Percentiles rank a stretch among this genome's conserved stretches.
These are phyloP conservation scores for Meteorus sp. DNA, from an alignment of 1,140 invertebrate genomes.

Conservation along the genomic window DNA sequence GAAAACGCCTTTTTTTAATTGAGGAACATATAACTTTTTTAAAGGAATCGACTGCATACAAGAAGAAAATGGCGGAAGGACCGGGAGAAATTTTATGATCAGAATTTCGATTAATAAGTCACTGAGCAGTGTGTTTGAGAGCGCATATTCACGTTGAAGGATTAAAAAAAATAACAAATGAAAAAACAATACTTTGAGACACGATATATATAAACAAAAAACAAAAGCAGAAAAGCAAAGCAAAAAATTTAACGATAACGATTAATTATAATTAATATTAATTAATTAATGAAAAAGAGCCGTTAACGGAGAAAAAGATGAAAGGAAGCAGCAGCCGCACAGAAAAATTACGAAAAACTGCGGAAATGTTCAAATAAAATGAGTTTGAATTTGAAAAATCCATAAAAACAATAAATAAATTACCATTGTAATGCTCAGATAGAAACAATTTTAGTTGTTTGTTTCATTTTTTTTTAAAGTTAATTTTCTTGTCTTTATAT, in stretches of 20 bases:
- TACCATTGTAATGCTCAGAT: no score
- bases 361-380: no score
- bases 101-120: constrained; percentile 34
- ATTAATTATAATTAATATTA: constrained; percentile 11
- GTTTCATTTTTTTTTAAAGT: no score
- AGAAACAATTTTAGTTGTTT: no score
- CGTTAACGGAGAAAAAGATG: no score
- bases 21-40: constrained; percentile 30
- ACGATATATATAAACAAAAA: constrained; percentile 21
- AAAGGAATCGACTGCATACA: constrained; percentile 35
- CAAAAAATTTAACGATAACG: constrained; percentile 13
- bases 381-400: background rate
- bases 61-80: constrained; percentile 33
- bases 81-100: constrained; percentile 33
- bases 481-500: no score
- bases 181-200: constrained; percentile 16
- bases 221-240: background rate
- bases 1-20: constrained; percentile 17
- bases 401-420: background rate
- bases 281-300: no score
- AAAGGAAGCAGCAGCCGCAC: no score
- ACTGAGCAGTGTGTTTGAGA: constrained; percentile 23
- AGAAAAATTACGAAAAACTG: no score
- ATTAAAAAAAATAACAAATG: background rate
- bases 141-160: background rate